Conservation (phyloP, 2,113 vertebrate genomes). For the Mionectes macconnelli region DNA sequence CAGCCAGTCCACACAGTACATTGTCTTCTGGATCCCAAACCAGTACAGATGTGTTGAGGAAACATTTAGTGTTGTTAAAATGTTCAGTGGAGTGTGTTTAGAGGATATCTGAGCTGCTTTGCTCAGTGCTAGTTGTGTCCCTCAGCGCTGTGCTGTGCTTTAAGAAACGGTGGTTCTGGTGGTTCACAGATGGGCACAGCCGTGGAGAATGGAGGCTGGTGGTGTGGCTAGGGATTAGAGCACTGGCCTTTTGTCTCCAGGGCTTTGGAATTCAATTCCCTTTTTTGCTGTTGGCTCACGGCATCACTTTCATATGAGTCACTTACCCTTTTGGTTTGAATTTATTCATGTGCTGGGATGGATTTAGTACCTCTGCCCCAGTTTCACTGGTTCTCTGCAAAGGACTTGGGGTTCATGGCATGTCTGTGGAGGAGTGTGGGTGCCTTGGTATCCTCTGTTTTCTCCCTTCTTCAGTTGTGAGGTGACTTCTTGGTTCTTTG, state of each 20-base stretch:
- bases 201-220: not conserved
- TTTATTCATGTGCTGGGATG: not conserved
- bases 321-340: not conserved
- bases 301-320: not conserved
- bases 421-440: not conserved
- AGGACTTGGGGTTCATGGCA: not conserved
- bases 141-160: not conserved
- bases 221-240: not conserved
- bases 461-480: not conserved
- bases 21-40: not conserved
- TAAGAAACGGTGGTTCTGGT: not conserved
- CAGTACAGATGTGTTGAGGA: too few relatives aligned
- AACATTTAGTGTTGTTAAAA: not conserved
- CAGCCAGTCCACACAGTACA: not conserved
- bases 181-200: not conserved
- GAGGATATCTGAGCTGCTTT: not conserved
- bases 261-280: not conserved
- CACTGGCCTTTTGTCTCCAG: not conserved
- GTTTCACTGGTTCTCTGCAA: not conserved
- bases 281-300: not conserved
- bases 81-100: not conserved
- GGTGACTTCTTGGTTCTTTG: not conserved
- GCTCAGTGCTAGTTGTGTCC: not conserved
- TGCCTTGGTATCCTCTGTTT: not conserved
- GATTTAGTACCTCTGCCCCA: not conserved